Percentiles rank a stretch among this genome's conserved stretches.
phyloP scores from a whole-genome alignment of 2,113 vertebrate species.

The Oryzias woworae region DNA sequence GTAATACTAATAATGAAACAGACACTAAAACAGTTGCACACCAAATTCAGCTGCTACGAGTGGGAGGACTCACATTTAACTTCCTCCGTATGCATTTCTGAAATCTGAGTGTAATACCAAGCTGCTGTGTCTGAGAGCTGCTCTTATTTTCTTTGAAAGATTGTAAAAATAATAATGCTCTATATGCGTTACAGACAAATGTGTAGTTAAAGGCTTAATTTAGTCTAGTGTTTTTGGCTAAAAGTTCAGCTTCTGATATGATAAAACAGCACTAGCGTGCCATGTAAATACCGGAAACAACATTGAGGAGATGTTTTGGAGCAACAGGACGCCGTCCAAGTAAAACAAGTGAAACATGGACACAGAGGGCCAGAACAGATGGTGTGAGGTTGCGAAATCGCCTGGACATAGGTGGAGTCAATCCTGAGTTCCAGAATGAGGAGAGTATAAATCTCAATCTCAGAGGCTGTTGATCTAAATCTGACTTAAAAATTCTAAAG shows the following conservation, averaged over 20 bases:
- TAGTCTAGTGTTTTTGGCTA: constrained; percentile 15
- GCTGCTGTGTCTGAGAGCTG: background rate
- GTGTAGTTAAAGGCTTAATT: background rate
- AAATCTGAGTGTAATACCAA: constrained; percentile 2
- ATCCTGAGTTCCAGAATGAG: constrained; percentile 19
- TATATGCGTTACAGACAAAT: constrained; percentile 9
- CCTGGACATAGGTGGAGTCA: constrained; percentile 54
- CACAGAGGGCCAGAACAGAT: constrained; percentile 61
- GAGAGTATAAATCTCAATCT: constrained; percentile 38
- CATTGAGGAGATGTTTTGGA: constrained; percentile 46
- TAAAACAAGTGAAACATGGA: constrained; percentile 65
- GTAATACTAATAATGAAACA: background rate
- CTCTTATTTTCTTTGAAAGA: background rate
- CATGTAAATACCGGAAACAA: constrained; percentile 20
- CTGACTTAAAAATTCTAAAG: background rate
- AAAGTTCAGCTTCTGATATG: constrained; percentile 12
- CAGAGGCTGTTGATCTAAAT: constrained; percentile 46
- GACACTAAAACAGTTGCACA: background rate
- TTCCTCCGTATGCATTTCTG: constrained; percentile 9
- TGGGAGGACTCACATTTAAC: constrained; percentile 17
- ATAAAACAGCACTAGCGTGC: constrained; percentile 6
- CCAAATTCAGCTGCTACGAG: constrained; percentile 32
- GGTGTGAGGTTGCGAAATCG: constrained; percentile 66
- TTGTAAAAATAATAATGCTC: background rate
- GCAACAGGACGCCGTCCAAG: constrained; percentile 69